Conservation (phyloP, 2,888 invertebrate genomes). For the Lacanobia wlatinum region DNA sequence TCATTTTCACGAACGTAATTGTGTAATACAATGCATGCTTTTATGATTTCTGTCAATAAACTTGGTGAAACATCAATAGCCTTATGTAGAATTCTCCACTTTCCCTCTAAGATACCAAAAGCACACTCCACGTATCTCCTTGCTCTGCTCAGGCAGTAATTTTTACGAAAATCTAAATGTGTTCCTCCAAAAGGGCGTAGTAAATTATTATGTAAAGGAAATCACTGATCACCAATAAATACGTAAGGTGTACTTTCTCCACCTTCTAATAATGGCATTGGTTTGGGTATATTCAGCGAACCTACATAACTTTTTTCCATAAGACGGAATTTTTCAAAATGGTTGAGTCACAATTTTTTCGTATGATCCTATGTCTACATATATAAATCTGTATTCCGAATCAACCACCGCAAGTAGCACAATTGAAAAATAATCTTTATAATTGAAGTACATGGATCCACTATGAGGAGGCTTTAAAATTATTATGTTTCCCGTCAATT, state of each 20-base stretch:
- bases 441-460: slow-evolving; percentile 7
- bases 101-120: no score
- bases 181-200: slow-evolving; percentile 54
- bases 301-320: no score
- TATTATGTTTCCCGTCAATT: slow-evolving; percentile 18
- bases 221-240: no score
- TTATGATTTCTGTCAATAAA: slow-evolving; percentile 51
- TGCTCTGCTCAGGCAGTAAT: no score
- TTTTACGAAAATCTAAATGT: no score
- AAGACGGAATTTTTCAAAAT: no score
- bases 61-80: slow-evolving; percentile 60
- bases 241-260: slow-evolving; percentile 38
- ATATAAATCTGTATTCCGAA: slow-evolving; percentile 59
- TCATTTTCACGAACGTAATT: slow-evolving; percentile 63
- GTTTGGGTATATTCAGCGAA: slow-evolving; percentile 9
- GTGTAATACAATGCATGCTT: slow-evolving; percentile 55
- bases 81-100: slow-evolving; percentile 44
- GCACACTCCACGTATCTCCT: no score
- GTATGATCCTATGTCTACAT: slow-evolving; percentile 15
- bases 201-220: slow-evolving; percentile 13
- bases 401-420: slow-evolving; percentile 60
- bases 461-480: not conserved
- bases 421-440: slow-evolving; percentile 61
- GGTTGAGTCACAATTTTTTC: no score
- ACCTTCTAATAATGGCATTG: slow-evolving; percentile 58